phyloP scores from a whole-genome alignment of 2,888 invertebrate genomes.

The Sarcophaga variegata region DNA sequence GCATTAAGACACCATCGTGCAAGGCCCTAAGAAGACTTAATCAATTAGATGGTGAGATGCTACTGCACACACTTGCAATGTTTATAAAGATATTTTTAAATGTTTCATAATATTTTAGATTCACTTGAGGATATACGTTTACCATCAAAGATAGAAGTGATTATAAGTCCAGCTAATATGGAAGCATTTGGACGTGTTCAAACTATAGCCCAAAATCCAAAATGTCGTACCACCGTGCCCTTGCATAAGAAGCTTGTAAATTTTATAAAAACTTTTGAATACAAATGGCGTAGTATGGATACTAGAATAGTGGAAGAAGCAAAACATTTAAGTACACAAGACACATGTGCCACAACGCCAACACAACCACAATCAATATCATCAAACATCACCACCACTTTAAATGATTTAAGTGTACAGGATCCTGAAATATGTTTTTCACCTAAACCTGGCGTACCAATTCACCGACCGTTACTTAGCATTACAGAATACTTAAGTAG shows the following conservation, averaged over 20 bases:
- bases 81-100: background rate
- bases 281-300: constrained; percentile 88
- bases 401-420: constrained; percentile 58
- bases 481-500: constrained; percentile 90
- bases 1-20: constrained; percentile 96
- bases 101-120: constrained; percentile 81
- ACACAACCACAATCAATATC: background rate
- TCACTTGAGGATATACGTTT: constrained; percentile 88
- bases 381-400: background rate
- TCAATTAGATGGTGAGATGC: constrained; percentile 89
- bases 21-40: constrained; percentile 93
- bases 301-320: constrained; percentile 76
- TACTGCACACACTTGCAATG: constrained; percentile 17
- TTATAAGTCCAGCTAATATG: constrained; percentile 89
- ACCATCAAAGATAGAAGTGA: constrained; percentile 89
- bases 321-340: constrained; percentile 64
- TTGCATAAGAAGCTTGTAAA: constrained; percentile 88
- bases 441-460: constrained; percentile 85
- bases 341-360: background rate
- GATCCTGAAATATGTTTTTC: constrained; percentile 80
- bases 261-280: constrained; percentile 87
- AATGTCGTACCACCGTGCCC: constrained; percentile 88
- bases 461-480: constrained; percentile 88
- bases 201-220: constrained; percentile 93
- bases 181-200: constrained; percentile 93